Base-by-base conservation (phyloP, 2,113 vertebrate genomes). In the Nerophis lumbriciformis region DNA sequence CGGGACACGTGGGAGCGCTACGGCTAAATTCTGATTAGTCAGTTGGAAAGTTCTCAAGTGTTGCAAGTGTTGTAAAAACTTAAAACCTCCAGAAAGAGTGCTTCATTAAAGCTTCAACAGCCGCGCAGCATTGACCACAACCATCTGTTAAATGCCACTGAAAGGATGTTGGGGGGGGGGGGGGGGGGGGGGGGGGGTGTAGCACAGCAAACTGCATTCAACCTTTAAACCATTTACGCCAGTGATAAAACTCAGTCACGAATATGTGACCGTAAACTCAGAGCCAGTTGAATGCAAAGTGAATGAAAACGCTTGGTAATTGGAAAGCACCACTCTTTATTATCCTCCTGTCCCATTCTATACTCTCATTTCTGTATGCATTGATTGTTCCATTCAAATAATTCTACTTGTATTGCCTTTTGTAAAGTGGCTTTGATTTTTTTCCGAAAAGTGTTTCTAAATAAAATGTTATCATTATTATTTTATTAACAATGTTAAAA, bases 101-200 rank as follows among this genome's bases (percentile, higher is more conserved):
- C 42, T 50, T 15, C 38, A 66, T 51, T 67, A 65, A 57, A 57
- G 36, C 57, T 66, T 19, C 68, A 59, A 57, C 28, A 60, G 56
- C 36, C 48, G 61, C 68, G 74, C 53, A 63, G 52, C 39, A 38
- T 60, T 72, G 66, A 73, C 67, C 78, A 73, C 73, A 80, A 72
- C 21, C 79, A 84, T 82, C 75, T 78, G 71, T 77, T 78, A 66
- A 72, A 59, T 56, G 65, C 50, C 63, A 69, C 59, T 72, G 49
- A 65, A 66, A 68, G 71, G 50, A 65, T 39, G 35, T 61, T 37
- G 37, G 11, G 6, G 1, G 28, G 4, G 19, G 5, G 13, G n/a
- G 37, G 11, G 6, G 1, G 28, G 4, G 19, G 5, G 13, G n/a
- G 51, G 21, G 61, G 8, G 4, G 53, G 35, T 50, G 47, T n/a